Conservation (phyloP, 1,140 invertebrate species). For the Dreissena rostriformis region DNA sequence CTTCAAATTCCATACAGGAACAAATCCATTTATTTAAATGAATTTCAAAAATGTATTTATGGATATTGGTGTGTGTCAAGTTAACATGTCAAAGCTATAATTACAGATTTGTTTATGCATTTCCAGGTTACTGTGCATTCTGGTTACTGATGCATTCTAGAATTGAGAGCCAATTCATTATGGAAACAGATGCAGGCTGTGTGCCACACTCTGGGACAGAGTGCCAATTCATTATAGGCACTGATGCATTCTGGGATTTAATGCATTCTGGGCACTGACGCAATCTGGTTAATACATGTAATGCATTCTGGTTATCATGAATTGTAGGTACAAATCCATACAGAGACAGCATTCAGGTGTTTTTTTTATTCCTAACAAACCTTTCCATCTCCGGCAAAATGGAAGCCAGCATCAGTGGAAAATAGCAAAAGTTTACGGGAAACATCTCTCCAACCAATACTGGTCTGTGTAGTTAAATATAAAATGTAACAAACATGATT, state of each 20-base stretch:
- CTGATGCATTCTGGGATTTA: conserved; percentile 19
- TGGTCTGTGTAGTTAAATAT: conserved; percentile 40
- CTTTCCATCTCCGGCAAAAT: conserved; percentile 98
- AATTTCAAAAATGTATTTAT: too few relatives aligned
- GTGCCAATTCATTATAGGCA: background rate
- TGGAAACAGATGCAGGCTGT: background rate
- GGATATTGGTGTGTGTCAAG: too few relatives aligned
- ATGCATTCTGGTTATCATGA: background rate
- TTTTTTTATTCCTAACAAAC: conserved; percentile 79
- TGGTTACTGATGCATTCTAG: too few relatives aligned
- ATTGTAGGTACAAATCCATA: conserved; percentile 4
- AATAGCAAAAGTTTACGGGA: conserved; percentile 97
- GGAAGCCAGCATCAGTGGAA: conserved; percentile 98
- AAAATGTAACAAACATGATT: too few relatives aligned
- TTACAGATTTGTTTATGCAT: too few relatives aligned
- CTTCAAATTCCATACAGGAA: too few relatives aligned
- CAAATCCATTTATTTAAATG: too few relatives aligned
- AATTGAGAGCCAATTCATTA: background rate
- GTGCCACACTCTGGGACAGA: background rate
- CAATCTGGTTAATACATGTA: conserved; percentile 18
- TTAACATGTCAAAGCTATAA: too few relatives aligned
- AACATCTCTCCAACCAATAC: conserved; percentile 92
- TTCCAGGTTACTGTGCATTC: too few relatives aligned
- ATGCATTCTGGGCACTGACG: conserved; percentile 24
- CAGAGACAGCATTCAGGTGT: background rate